Percentiles rank a stretch among this genome's conserved stretches.
phyloP scores from a whole-genome alignment of 2,888 invertebrate species.

The Euclidia mi region DNA sequence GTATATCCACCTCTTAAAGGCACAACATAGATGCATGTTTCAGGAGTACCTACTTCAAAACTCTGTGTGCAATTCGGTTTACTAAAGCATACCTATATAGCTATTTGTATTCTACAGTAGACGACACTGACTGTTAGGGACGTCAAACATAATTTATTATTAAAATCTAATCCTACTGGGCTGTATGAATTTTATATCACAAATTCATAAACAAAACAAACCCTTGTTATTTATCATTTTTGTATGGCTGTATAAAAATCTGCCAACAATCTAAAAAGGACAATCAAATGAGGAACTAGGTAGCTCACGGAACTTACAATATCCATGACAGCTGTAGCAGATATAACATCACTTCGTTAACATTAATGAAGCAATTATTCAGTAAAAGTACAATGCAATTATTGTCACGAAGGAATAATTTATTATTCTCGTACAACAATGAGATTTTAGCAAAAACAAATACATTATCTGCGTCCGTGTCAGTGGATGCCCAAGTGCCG shows the following conservation, averaged over 20 bases:
- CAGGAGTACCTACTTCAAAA: no score
- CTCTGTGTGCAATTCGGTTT: no score
- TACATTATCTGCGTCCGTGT: constrained; percentile 81
- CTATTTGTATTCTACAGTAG: not conserved
- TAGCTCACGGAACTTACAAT: not conserved
- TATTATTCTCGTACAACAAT: constrained; percentile 79
- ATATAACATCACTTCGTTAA: constrained; percentile 68
- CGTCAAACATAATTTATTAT: constrained; percentile 6
- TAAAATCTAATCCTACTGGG: constrained; percentile 6
- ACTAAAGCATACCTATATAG: not conserved
- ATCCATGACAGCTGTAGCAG: constrained; percentile 32
- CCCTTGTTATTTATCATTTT: not conserved
- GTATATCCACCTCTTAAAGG: no score
- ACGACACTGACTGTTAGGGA: not conserved
- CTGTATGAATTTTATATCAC: not conserved
- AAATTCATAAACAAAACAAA: not conserved
- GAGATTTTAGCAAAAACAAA: constrained; percentile 82
- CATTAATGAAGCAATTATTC: constrained; percentile 78
- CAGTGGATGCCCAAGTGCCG: constrained; percentile 77
- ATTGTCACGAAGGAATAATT: constrained; percentile 71
- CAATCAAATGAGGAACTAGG: not conserved
- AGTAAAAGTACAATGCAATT: constrained; percentile 69
- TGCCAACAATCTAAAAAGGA: no score
- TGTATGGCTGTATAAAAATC: not conserved
- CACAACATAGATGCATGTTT: no score